These are phyloP conservation scores for Pseudochromis fuscus DNA, from an alignment of 2,797 vertebrate species.

Conservation along the genomic window DNA sequence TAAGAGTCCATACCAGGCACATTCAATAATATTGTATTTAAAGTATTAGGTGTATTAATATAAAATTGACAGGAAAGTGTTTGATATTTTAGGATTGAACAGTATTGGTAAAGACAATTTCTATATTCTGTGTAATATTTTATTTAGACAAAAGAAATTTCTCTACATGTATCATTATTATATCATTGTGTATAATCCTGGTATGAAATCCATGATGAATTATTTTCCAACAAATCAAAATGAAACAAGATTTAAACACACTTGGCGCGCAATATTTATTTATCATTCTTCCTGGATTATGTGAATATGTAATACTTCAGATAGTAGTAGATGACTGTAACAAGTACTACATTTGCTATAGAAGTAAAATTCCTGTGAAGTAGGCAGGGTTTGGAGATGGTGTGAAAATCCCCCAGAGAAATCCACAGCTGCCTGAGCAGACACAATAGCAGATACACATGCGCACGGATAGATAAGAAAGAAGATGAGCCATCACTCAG, in stretches of 20 bases:
- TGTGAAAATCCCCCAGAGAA: constrained; percentile 30
- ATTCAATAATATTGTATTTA: not conserved
- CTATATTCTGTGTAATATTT: no score
- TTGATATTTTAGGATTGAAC: not conserved
- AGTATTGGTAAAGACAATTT: no score
- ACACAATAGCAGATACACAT: constrained; percentile 53
- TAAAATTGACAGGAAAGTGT: not conserved
- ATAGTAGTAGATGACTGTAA: not conserved
- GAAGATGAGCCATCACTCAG: constrained; percentile 71
- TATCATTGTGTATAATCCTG: no score
- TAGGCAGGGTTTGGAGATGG: not conserved
- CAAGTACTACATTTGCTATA: not conserved
- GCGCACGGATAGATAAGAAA: constrained; percentile 55
- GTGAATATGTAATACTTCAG: not conserved
- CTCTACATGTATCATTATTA: no score
- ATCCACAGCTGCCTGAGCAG: constrained; percentile 34
- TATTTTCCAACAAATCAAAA: not conserved
- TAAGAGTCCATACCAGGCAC: not conserved
- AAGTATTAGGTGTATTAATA: not conserved
- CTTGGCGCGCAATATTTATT: not conserved
- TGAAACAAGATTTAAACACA: not conserved
- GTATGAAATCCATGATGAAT: no score
- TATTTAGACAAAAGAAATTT: no score
- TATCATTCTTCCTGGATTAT: not conserved
- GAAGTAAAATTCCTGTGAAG: not conserved